Conservation (phyloP, 1,140 invertebrate genomes). For the Reticulitermes speratus region DNA sequence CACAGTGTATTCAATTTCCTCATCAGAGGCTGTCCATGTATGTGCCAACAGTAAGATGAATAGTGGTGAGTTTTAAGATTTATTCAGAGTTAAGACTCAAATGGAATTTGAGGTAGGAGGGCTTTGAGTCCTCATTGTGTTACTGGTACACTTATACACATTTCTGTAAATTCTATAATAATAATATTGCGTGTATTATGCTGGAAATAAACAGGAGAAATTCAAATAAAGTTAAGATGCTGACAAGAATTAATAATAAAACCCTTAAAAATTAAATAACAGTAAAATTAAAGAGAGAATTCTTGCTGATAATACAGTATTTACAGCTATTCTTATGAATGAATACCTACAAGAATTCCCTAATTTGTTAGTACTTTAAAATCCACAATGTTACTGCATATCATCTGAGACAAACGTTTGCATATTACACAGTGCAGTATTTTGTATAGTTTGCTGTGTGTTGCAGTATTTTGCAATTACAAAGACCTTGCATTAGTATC, state of each 20-base stretch:
- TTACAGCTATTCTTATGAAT: neutral
- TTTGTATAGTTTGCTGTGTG: neutral
- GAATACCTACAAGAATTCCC: neutral
- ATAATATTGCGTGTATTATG: neutral
- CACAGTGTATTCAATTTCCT: too few species aligned
- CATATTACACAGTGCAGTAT: neutral
- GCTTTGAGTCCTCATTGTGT: neutral
- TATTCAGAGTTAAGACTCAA: neutral
- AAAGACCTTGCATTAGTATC: neutral
- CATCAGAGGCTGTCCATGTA: too few species aligned
- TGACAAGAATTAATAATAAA: neutral
- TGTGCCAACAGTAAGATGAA: too few species aligned
- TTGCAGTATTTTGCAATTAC: neutral
- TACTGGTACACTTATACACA: neutral
- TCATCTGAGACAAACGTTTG: constrained; percentile 4
- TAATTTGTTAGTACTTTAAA: neutral
- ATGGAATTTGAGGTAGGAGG: neutral
- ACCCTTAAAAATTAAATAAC: constrained; percentile 17
- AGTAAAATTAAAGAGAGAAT: constrained; percentile 1
- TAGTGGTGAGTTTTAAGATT: neutral
- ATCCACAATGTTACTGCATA: constrained; percentile 19
- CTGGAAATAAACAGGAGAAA: neutral
- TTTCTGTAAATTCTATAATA: neutral
- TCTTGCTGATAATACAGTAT: neutral
- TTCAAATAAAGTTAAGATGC: constrained; percentile 5